Evolutionary conservation across 2,888 invertebrate genomes (phyloP).

Genomic region (Brachyptera putata): DNA sequence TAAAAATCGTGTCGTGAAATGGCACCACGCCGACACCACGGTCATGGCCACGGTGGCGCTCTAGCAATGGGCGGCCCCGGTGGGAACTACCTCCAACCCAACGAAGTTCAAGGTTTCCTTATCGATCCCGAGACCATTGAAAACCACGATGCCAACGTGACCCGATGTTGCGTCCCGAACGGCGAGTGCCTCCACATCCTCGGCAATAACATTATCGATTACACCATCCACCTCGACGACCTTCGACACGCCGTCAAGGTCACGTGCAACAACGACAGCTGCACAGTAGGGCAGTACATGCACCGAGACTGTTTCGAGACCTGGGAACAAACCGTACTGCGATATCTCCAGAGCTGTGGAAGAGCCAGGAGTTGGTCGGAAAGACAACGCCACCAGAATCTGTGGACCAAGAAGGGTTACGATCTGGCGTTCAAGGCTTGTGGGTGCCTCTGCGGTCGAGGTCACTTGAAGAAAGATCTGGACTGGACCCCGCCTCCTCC

Average conservation of each 20-base stretch:
- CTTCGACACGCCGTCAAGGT: conserved; percentile 81
- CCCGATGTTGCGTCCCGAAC: conserved; percentile 75
- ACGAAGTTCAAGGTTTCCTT: conserved; percentile 29
- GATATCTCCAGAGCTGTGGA: conserved; percentile 85
- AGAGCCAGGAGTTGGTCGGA: conserved; percentile 93
- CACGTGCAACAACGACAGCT: conserved; percentile 91
- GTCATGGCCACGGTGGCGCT: conserved; percentile 37
- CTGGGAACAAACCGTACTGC: conserved; percentile 87
- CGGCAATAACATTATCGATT: conserved; percentile 47
- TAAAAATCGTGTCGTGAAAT: no score
- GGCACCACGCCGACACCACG: conserved; percentile 38
- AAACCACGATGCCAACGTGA: conserved; percentile 49
- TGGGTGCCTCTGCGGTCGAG: conserved; percentile 88
- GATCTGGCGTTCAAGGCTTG: conserved; percentile 94
- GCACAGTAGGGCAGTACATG: conserved; percentile 86
- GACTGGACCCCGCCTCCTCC: conserved; percentile 80
- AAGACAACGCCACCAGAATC: conserved; percentile 86
- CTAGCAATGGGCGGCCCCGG: conserved; percentile 32
- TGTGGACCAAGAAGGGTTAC: conserved; percentile 98
- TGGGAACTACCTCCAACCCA: conserved; percentile 20
- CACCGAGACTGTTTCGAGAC: conserved; percentile 92
- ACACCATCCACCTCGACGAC: conserved; percentile 61
- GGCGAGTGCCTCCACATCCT: conserved; percentile 70
- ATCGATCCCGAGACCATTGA: conserved; percentile 36
- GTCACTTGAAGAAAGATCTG: conserved; percentile 89